Evolutionary conservation across 2,888 invertebrate genomes (phyloP), one percentile per base, ranked within the genome.

Genomic region (Leucoma salicis): DNA sequence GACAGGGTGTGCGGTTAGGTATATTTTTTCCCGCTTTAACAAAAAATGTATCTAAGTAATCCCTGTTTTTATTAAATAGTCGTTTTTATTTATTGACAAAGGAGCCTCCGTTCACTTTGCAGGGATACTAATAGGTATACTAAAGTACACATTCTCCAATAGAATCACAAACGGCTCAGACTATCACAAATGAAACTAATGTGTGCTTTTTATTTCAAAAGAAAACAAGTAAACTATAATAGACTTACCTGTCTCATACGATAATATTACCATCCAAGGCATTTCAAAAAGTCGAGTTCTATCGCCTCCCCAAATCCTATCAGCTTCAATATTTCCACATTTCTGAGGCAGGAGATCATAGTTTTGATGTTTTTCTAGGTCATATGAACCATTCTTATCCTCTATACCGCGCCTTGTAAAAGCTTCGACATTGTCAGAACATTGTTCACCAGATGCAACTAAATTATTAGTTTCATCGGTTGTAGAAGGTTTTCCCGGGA

Each of bases 191-290:
- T n/a, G n/a, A n/a, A n/a, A n/a, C n/a, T n/a, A n/a, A n/a, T n/a
- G n/a, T n/a, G n/a, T n/a, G n/a, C n/a, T n/a, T n/a, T n/a, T n/a
- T n/a, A n/a, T n/a, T n/a, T n/a, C n/a, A n/a, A n/a, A n/a, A n/a
- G n/a, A n/a, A n/a, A n/a, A n/a, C n/a, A n/a, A n/a, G n/a, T n/a
- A n/a, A n/a, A n/a, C n/a, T n/a, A n/a, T n/a, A n/a, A n/a, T n/a
- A n/a, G n/a, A 35, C 53, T 47, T 57, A 88, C 89, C 62, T 40
- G 82, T 74, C 35, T 83, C 70, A 54, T 94, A 95, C 1, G 91
- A 91, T n/a, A 95, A 68, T 1, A 95, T 78, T 0, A 92, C 94
- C 94, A 95, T 93, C 95, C 95, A 95, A 0, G 95, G 95, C 76
- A 92, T 94, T 57, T 95, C 93, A 28, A 89, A 91, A 3, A 94